phyloP scores from a whole-genome alignment of 2,113 vertebrate genomes.

The Nannobrachium achirus region DNA sequence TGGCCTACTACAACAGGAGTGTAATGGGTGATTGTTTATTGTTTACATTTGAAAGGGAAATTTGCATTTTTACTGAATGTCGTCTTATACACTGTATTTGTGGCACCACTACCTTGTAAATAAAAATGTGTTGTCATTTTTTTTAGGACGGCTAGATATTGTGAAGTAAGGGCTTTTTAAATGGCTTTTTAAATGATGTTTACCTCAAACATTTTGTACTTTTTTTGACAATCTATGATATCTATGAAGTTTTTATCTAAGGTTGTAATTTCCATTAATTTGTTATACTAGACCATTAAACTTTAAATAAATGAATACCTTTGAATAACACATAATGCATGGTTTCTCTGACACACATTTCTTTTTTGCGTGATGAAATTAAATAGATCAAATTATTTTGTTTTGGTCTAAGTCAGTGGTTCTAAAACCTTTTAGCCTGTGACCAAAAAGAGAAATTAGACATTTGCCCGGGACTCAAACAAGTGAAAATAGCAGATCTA shows the following conservation, averaged over 20 bases:
- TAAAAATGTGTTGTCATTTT: constrained; percentile 58
- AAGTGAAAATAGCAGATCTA: too few relatives aligned
- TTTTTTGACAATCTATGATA: constrained; percentile 77
- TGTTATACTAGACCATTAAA: constrained; percentile 73
- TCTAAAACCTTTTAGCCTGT: too few relatives aligned
- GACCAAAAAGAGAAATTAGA: too few relatives aligned
- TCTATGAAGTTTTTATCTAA: constrained; percentile 46
- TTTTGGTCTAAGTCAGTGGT: not conserved
- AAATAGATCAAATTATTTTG: not conserved
- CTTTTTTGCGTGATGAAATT: not conserved
- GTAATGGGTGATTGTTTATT: constrained; percentile 52
- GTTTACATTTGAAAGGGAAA: constrained; percentile 74
- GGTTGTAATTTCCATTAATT: constrained; percentile 78
- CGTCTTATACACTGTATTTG: constrained; percentile 75
- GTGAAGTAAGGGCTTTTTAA: constrained; percentile 76
- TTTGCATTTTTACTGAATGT: constrained; percentile 72
- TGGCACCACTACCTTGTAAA: constrained; percentile 73
- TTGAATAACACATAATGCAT: constrained; percentile 47
- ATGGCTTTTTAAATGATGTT: constrained; percentile 72
- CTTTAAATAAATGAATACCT: constrained; percentile 42
- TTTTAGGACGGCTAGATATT: constrained; percentile 61
- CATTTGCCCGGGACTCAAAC: too few relatives aligned
- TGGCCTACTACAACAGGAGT: constrained; percentile 38
- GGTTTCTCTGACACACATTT: not conserved
- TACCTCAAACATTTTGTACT: constrained; percentile 79